Evolutionary conservation across 2,797 vertebrate genomes (phyloP), one percentile per base, ranked within the genome.

Genomic region (Pseudomugil tenellus): DNA sequence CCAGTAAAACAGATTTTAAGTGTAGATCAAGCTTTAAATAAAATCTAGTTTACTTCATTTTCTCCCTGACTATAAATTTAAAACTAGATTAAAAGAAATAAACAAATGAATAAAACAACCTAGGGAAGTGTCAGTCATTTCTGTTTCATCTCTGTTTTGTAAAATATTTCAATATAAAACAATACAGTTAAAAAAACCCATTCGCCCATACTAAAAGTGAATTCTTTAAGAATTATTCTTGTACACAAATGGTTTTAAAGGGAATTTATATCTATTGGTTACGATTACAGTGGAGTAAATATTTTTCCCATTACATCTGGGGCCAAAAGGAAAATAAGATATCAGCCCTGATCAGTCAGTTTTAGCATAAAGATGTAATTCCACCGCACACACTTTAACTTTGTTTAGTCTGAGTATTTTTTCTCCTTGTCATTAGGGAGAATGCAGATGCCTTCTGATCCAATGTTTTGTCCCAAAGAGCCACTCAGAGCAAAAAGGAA

Each of bases 261-360:
- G 29, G 6, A 3, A 31, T 31, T 31, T 31, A 31, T 31, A n/a
- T n/a, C 84, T 74, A 57, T 91, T 91, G 87, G 32, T 61, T 81
- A 89, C 86, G 70, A 70, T 80, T 74, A 74, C 70, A 80, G 82
- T 67, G 75, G 72, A 83, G 81, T 66, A 84, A 91, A 74, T 74
- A 91, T 92, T 87, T 92, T 93, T 92, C 76, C 43, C 76, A 86
- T 87, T 71, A 76, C 78, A 68, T 67, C 55, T 72, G 72, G 80
- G 70, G n/a, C 64, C 67, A 81, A 72, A 74, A 75, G 78, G 49
- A 68, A 63, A 70, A 70, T 79, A 58, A 17, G n/a, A 34, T 14
- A 19, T 25, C 49, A 25, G 49, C 49, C 6, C 14, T 39, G 11
- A 37, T 37, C 43, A 48, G 19, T 48, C 43, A 41, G 37, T 16